Evolutionary conservation across 1,140 invertebrate species (phyloP).

Genomic region (Papilio polyxenes): DNA sequence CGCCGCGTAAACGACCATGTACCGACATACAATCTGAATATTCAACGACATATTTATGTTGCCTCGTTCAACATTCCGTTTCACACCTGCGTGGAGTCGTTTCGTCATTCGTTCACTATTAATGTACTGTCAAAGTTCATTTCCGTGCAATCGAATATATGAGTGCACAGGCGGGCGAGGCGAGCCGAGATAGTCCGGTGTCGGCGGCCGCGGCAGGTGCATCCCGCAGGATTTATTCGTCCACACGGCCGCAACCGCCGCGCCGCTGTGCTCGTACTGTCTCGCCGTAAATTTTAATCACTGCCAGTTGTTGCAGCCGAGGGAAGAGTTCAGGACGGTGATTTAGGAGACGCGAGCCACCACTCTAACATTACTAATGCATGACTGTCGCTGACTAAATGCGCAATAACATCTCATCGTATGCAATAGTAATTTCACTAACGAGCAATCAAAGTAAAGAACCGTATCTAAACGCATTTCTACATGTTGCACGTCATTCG

Average conservation of each 20-base stretch:
- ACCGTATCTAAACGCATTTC: not conserved
- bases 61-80: constrained; percentile 71
- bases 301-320: constrained; percentile 75
- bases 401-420: constrained; percentile 40
- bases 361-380: constrained; percentile 55
- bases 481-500: not conserved
- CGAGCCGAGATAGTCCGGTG: constrained; percentile 47
- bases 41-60: constrained; percentile 75
- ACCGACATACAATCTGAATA: constrained; percentile 79
- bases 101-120: constrained; percentile 53
- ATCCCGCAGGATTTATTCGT: constrained; percentile 76
- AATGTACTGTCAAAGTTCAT: constrained; percentile 38
- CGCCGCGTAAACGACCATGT: constrained; percentile 78
- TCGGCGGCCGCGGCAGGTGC: constrained; percentile 68
- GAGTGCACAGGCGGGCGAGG: constrained; percentile 25
- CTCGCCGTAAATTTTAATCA: constrained; percentile 79
- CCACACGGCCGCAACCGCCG: constrained; percentile 61
- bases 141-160: constrained; percentile 48
- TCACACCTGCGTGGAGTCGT: constrained; percentile 71
- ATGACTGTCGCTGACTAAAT: constrained; percentile 45
- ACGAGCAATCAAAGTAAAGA: not conserved
- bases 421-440: not conserved
- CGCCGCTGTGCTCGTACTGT: constrained; percentile 76
- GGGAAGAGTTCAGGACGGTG: constrained; percentile 74
- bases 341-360: constrained; percentile 70